A percentile compares a stretch with the other conserved stretches of the same genome.
phyloP scores from a whole-genome alignment of 2,113 vertebrate species.

The Ifrita kowaldi region DNA sequence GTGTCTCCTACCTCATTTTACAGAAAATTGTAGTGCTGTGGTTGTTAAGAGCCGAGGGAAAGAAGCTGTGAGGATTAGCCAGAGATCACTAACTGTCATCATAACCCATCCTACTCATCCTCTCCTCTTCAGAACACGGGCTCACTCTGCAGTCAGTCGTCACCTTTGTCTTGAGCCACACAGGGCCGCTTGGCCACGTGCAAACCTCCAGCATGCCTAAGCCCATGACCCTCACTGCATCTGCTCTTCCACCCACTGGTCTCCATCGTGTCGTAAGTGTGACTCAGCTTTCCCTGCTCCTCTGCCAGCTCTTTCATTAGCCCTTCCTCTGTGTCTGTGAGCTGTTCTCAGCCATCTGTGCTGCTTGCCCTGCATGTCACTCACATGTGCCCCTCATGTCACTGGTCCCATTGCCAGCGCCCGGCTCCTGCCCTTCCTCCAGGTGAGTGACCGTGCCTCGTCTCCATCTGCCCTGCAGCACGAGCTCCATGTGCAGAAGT shows the following conservation, averaged over 20 bases:
- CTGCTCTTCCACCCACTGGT: slow-evolving; percentile 47
- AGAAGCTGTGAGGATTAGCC: not conserved
- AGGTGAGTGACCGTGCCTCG: not conserved
- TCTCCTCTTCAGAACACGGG: not conserved
- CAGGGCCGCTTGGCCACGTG: not conserved
- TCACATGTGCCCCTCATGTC: not conserved
- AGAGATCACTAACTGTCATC: not conserved
- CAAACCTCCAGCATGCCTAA: slow-evolving; percentile 42
- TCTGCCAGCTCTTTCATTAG: slow-evolving; percentile 15
- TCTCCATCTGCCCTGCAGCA: not conserved
- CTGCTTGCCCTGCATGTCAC: not conserved
- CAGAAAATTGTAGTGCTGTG: not conserved
- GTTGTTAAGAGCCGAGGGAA: not conserved
- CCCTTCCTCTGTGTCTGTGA: not conserved
- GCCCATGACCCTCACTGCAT: slow-evolving; percentile 41
- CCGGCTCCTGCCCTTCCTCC: not conserved
- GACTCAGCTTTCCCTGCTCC: slow-evolving; percentile 24
- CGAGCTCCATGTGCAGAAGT: rapidly evolving
- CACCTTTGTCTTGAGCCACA: slow-evolving; percentile 11
- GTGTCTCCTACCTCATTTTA: not conserved
- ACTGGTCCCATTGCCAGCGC: rapidly evolving
- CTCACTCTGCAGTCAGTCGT: slow-evolving; percentile 26
- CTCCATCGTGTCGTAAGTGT: slow-evolving; percentile 43
- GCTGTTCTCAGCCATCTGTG: not conserved
- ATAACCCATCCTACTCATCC: slow-evolving; percentile 9